Percentiles rank a stretch among this genome's conserved stretches.
Evolutionary conservation across 2,113 vertebrate species (phyloP).

Genomic region (Callocephalon fimbriatum): DNA sequence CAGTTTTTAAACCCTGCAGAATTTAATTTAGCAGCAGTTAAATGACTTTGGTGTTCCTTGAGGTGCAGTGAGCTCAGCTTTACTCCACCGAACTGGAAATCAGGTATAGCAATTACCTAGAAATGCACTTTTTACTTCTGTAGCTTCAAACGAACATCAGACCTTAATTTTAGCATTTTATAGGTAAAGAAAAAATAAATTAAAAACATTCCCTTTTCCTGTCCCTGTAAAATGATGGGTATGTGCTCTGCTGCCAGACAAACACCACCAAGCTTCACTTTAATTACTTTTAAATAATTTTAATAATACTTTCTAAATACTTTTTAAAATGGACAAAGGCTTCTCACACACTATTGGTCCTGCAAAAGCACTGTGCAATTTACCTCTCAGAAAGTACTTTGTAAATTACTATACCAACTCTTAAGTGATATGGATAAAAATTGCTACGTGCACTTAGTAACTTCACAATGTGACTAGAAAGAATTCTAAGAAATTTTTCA

Average conservation of each 20-base stretch:
- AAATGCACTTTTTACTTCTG: not conserved
- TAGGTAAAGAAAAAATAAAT: too few species aligned
- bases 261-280: not conserved
- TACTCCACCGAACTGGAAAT: not conserved
- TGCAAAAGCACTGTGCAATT: not conserved
- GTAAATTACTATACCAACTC: not conserved
- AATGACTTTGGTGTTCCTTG: not conserved
- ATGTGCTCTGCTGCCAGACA: not conserved
- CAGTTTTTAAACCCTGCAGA: not conserved
- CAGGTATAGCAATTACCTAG: not conserved
- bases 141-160: not conserved
- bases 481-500: not conserved
- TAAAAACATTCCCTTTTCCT: not conserved
- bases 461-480: accelerated
- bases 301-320: not conserved
- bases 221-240: not conserved
- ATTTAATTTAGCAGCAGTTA: not conserved
- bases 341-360: not conserved
- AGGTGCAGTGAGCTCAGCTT: not conserved
- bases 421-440: accelerated
- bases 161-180: not conserved
- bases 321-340: not conserved
- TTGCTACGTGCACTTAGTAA: not conserved
- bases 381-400: not conserved
- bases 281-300: not conserved